Base-by-base conservation (phyloP, 2,113 vertebrate species). In the human region DNA sequence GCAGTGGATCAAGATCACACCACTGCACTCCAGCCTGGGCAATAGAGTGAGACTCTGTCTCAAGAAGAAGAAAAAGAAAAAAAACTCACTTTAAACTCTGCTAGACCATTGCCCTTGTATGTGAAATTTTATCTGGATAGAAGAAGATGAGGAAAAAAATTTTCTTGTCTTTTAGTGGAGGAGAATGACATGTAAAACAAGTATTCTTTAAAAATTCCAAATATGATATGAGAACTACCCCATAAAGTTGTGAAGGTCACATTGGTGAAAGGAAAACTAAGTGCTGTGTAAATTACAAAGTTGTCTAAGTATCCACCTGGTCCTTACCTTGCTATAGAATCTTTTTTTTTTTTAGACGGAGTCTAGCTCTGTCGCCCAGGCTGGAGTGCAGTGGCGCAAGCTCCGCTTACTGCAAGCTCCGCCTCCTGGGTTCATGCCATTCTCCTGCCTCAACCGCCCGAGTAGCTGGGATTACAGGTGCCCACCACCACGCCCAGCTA, bases 201-300 rank as follows among this genome's bases (percentile, higher is more conserved):
- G n/a, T 90, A 72, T 75, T 96, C 35, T 68, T 91, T 80, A 48
- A 68, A 82, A 78, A 90, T 91, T 95, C 50, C 79, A 85, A 89
- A 75, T 75, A 76, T 11, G 9, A 30, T 75, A 82, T 88, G 9
- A 92, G 55, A 94, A 95, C 35, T 91, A 80, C 16, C 30, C 23
- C 52, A 75, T 73, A 86, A 90, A 87, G 4, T 66, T 85, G 8
- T 89, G 20, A 89, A 83, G 27, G 10, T 88, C 50, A 83, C 14
- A 59, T 40, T 89, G 35, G 14, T 93, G 93, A 89, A 93, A 95
- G 68, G 61, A 80, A 97, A 91, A 84, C 5, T 35, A 55, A 93
- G 25, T 92, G 27, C n/a, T 23, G 6, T 57, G 11, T 87, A 84
- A 45, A 91, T 2, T 50, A 57, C 16, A 45, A 40, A 43, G 45